Evolutionary conservation across 2,113 vertebrate species (phyloP).

Genomic region (Oryzias celebensis): DNA sequence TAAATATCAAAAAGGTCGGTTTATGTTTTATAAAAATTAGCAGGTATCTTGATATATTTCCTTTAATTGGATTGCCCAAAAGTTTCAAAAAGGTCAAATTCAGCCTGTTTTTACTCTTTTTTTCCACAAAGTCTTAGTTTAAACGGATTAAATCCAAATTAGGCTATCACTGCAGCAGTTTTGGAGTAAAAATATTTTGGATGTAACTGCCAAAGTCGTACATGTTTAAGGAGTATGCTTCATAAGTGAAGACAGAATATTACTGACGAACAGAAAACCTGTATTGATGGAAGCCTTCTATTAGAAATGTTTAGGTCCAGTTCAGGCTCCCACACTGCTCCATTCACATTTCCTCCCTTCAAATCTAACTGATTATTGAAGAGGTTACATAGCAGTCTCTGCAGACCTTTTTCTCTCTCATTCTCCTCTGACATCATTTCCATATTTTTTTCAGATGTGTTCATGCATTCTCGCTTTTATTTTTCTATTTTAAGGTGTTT

Average conservation of each 20-base stretch:
- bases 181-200: too few species aligned
- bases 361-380: slow-evolving; percentile 66
- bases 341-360: slow-evolving; percentile 37
- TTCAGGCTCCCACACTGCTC: slow-evolving; percentile 44
- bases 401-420: neutral
- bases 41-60: neutral
- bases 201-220: too few species aligned
- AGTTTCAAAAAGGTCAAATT: too few species aligned
- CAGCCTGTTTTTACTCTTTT: too few species aligned
- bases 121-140: too few species aligned
- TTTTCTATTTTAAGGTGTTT: neutral
- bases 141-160: too few species aligned
- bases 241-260: neutral
- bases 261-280: neutral
- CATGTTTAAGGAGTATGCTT: too few species aligned
- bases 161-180: too few species aligned
- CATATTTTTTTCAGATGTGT: neutral
- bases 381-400: slow-evolving; percentile 40
- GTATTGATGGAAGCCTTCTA: slow-evolving; percentile 2
- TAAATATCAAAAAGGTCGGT: slow-evolving; percentile 22
- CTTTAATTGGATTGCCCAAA: too few species aligned
- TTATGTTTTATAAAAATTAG: neutral
- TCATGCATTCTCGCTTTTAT: neutral
- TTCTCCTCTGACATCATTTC: neutral
- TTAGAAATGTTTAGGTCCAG: slow-evolving; percentile 43